phyloP scores from a whole-genome alignment of 2,888 invertebrate species.

The Polyploca ridens region DNA sequence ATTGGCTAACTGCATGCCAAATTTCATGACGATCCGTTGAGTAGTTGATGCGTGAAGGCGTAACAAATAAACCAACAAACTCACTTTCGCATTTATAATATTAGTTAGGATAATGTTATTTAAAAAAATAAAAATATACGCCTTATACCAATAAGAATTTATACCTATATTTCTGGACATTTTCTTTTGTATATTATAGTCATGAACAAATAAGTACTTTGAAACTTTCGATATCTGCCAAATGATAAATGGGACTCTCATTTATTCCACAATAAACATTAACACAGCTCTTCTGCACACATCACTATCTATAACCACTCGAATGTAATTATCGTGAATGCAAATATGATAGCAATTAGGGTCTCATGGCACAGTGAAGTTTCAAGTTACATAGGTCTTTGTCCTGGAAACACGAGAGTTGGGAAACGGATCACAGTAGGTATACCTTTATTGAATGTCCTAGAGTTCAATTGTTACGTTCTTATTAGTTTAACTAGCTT shows the following conservation, averaged over 20 bases:
- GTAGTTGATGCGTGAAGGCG: no score
- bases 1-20: no score
- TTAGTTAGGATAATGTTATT: no score
- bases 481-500: no score
- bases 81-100: no score
- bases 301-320: conserved; percentile 31
- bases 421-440: not conserved
- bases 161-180: no score
- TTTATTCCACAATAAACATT: conserved; percentile 32
- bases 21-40: no score
- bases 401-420: conserved; percentile 39
- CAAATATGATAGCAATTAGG: conserved; percentile 52
- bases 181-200: not conserved
- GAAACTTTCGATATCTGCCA: not conserved
- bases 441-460: no score
- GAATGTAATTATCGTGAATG: conserved; percentile 40
- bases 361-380: conserved; percentile 44
- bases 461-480: no score
- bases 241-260: conserved; percentile 15
- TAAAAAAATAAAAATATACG: no score
- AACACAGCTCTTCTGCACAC: conserved; percentile 33
- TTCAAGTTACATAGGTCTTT: conserved; percentile 51
- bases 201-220: not conserved
- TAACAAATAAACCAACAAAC: no score
- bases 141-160: no score